Evolutionary conservation across 2,113 vertebrate species (phyloP).

Genomic region (Ochotona princeps): DNA sequence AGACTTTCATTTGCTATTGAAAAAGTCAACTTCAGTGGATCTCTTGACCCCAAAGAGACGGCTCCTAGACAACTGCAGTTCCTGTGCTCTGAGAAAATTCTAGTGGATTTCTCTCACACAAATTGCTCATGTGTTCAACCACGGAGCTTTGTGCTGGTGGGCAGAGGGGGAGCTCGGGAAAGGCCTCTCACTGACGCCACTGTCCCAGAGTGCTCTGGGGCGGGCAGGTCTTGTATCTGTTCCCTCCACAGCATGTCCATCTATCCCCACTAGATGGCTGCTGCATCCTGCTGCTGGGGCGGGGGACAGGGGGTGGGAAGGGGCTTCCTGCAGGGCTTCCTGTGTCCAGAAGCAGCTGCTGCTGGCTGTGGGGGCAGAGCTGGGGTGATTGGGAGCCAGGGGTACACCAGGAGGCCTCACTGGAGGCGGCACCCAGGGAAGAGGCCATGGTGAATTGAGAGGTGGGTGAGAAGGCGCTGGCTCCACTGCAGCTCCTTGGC

Average conservation of each 20-base stretch:
- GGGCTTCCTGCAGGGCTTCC: not conserved
- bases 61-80: not conserved
- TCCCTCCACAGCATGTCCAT: not conserved
- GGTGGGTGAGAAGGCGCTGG: not conserved
- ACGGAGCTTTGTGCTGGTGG: not conserved
- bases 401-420: not conserved
- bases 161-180: not conserved
- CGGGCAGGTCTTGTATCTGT: not conserved
- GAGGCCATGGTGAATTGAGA: not conserved
- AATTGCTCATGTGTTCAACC: not conserved
- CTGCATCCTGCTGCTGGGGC: not conserved
- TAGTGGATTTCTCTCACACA: not conserved
- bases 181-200: accelerated
- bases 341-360: not conserved
- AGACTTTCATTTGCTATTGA: conserved; percentile 18
- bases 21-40: conserved; percentile 22
- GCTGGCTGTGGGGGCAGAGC: not conserved
- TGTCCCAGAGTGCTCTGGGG: accelerated
- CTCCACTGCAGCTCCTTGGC: not conserved
- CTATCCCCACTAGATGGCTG: not conserved
- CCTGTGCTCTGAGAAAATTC: not conserved
- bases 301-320: not conserved
- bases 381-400: not conserved
- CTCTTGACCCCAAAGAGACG: conserved; percentile 27
- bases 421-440: not conserved